Percentiles rank a stretch among this genome's conserved stretches.
Conservation (phyloP, 2,797 vertebrate species). For the Onychomys arenicola region DNA sequence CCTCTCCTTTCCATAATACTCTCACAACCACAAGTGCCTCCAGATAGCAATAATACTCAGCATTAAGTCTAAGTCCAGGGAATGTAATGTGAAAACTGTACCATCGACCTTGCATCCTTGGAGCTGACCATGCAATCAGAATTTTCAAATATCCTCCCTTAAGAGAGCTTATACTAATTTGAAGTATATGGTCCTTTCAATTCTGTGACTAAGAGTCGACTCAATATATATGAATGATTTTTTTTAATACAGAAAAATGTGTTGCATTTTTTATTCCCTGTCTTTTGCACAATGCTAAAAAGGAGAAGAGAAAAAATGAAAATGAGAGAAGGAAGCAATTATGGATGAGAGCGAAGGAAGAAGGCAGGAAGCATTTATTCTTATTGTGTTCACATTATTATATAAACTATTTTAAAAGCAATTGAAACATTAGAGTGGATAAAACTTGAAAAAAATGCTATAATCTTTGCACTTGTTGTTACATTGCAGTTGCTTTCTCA, state of each 20-base stretch:
- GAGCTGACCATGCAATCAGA: neutral
- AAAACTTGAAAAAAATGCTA: neutral
- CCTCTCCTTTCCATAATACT: neutral
- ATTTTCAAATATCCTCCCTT: neutral
- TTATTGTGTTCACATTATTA: neutral
- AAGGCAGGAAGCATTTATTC: neutral
- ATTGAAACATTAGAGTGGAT: neutral
- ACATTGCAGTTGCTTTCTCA: neutral
- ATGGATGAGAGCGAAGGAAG: neutral
- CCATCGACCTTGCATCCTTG: neutral
- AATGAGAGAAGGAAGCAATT: neutral
- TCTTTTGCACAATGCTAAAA: neutral
- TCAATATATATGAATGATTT: neutral
- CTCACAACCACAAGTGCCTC: neutral
- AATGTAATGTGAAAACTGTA: neutral
- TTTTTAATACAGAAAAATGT: neutral
- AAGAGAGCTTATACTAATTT: neutral
- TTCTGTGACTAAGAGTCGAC: neutral
- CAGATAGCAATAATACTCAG: neutral
- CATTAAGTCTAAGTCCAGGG: neutral
- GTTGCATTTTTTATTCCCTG: neutral
- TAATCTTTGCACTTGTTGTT: neutral
- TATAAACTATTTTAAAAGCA: neutral
- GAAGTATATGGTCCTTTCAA: neutral
- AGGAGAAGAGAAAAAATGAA: neutral